Conservation (phyloP, 1,140 invertebrate genomes). For the Pseudoatta argentina region DNA sequence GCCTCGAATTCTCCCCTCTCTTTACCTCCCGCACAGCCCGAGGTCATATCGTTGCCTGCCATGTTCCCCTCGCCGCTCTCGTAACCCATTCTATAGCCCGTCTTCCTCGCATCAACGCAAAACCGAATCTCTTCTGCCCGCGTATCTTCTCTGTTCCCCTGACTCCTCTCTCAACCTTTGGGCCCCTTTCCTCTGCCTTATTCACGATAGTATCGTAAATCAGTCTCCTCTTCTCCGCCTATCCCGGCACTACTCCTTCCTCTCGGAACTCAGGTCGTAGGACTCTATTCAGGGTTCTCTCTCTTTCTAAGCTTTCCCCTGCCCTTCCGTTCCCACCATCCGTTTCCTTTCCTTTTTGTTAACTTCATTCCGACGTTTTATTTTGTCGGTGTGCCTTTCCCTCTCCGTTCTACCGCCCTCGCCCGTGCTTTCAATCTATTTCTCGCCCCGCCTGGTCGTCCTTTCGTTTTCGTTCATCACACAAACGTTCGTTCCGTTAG, state of each 20-base stretch:
- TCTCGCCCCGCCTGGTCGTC: not conserved
- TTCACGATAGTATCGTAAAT: slow-evolving; percentile 64
- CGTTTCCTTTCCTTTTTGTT: not conserved
- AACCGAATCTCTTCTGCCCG: slow-evolving; percentile 63
- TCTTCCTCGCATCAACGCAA: slow-evolving; percentile 10
- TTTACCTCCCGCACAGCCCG: not conserved
- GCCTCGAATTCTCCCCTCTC: slow-evolving; percentile 77
- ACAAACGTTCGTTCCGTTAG: slow-evolving; percentile 25
- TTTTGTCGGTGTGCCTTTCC: not conserved
- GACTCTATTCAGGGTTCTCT: not conserved
- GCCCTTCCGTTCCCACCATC: not conserved
- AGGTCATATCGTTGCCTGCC: not conserved
- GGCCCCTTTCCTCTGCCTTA: not conserved
- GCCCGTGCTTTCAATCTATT: not conserved
- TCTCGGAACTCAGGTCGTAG: not conserved
- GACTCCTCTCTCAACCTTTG: not conserved
- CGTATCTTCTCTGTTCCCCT: not conserved
- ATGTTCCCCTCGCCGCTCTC: not conserved
- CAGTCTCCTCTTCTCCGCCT: slow-evolving; percentile 40
- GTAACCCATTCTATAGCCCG: not conserved
- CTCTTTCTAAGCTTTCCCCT: slow-evolving; percentile 10
- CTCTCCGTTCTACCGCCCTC: not conserved
- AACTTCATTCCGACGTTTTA: slow-evolving; percentile 12
- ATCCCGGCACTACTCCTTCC: not conserved
- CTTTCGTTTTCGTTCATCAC: slow-evolving; percentile 27